Evolutionary conservation across 2,888 invertebrate genomes (phyloP).

Genomic region (Morpho achilles): DNA sequence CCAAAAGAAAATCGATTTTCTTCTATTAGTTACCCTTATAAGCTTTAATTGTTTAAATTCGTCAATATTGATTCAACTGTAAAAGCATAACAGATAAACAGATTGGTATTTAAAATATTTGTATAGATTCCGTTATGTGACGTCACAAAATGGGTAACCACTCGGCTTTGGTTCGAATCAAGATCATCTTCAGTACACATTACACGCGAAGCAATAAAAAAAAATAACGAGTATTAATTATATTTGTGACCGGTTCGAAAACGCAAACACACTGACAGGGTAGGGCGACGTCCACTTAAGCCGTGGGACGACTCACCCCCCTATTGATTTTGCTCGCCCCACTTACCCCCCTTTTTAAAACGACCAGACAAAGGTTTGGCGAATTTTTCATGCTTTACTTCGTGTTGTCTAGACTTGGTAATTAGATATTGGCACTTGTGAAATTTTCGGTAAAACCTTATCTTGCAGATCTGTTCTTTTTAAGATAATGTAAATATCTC

Average conservation of each 20-base stretch:
- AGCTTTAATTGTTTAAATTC: no score
- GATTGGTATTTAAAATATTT: no score
- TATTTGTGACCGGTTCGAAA: conserved; percentile 27
- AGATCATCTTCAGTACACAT: no score
- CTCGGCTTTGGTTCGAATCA: no score
- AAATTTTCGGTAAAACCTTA: conserved; percentile 7
- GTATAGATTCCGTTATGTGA: no score
- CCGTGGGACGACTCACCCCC: conserved; percentile 41
- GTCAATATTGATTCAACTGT: no score
- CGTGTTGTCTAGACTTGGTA: conserved; percentile 30
- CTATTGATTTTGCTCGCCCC: conserved; percentile 63
- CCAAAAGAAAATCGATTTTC: no score
- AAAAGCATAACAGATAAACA: no score
- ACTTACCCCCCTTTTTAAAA: conserved; percentile 50
- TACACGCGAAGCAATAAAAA: no score
- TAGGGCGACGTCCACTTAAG: conserved; percentile 37
- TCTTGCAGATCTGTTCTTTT: not conserved
- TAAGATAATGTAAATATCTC: no score
- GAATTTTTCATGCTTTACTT: conserved; percentile 37
- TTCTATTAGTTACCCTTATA: no score
- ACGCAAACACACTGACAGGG: conserved; percentile 29
- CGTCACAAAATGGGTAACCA: no score
- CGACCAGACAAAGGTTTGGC: conserved; percentile 55
- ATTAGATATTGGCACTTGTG: conserved; percentile 27
- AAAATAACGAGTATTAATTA: conserved; percentile 23